These are phyloP conservation scores for Siniperca chuatsi DNA, from an alignment of 2,113 vertebrate genomes.

Conservation along the genomic window DNA sequence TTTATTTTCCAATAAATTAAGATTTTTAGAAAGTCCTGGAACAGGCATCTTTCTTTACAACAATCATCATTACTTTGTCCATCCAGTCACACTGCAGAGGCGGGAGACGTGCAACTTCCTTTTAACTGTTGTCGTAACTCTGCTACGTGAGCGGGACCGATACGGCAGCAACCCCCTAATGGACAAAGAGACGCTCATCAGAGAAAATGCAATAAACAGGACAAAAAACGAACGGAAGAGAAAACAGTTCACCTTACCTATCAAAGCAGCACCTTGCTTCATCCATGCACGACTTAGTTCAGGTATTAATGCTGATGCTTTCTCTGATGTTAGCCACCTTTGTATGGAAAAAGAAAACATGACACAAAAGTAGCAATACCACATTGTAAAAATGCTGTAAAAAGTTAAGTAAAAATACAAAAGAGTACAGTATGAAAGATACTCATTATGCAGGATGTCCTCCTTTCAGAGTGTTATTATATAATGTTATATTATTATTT, in stretches of 20 bases:
- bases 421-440: too few species aligned
- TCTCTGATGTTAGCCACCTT: slow-evolving; percentile 76
- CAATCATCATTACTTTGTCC: neutral
- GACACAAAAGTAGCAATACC: neutral
- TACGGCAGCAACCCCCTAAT: slow-evolving; percentile 85
- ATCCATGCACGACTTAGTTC: slow-evolving; percentile 78
- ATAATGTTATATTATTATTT: too few species aligned
- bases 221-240: neutral
- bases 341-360: neutral
- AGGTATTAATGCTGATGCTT: slow-evolving; percentile 38
- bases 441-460: too few species aligned
- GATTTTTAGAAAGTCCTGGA: slow-evolving; percentile 45
- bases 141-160: slow-evolving; percentile 77
- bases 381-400: too few species aligned
- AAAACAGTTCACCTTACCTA: slow-evolving; percentile 75
- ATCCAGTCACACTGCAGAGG: slow-evolving; percentile 1
- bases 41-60: neutral
- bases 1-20: slow-evolving; percentile 77
- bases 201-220: neutral
- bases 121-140: slow-evolving; percentile 70
- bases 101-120: slow-evolving; percentile 5
- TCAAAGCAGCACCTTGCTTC: slow-evolving; percentile 83
- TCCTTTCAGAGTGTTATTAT: too few species aligned
- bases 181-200: slow-evolving; percentile 8
- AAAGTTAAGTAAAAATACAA: neutral